These are phyloP conservation scores for Eurois occulta DNA, from an alignment of 2,888 invertebrate genomes.

Conservation along the genomic window DNA sequence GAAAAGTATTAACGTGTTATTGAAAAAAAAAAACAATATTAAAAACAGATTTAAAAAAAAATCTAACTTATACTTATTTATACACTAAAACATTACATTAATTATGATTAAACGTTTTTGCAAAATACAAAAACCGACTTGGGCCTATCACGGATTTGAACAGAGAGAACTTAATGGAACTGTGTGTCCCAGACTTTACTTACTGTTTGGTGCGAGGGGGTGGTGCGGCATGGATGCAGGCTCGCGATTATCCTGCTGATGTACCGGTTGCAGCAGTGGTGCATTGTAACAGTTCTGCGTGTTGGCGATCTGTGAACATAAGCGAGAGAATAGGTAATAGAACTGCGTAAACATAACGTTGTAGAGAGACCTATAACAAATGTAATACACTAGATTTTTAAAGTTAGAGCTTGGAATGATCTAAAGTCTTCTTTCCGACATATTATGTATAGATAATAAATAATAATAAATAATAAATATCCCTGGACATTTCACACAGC, in stretches of 20 bases:
- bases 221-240: conserved; percentile 76
- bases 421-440: neutral
- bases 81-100: too few species aligned
- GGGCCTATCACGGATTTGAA: too few species aligned
- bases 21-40: too few species aligned
- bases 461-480: too few species aligned
- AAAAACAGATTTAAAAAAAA: too few species aligned
- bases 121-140: too few species aligned
- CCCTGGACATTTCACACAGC: too few species aligned
- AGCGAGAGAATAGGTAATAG: neutral
- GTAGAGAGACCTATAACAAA: neutral
- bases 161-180: too few species aligned
- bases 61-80: too few species aligned
- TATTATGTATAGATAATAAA: too few species aligned
- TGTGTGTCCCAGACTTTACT: conserved; percentile 55
- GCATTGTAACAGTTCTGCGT: conserved; percentile 85
- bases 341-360: neutral
- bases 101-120: too few species aligned
- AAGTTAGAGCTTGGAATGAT: neutral
- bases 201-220: conserved; percentile 80
- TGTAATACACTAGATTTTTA: neutral
- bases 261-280: conserved; percentile 83
- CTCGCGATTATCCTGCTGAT: conserved; percentile 77
- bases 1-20: too few species aligned
- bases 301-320: conserved; percentile 79